Evolutionary conservation across 2,797 vertebrate species (phyloP).

Genomic region (Premnoplex brunnescens): DNA sequence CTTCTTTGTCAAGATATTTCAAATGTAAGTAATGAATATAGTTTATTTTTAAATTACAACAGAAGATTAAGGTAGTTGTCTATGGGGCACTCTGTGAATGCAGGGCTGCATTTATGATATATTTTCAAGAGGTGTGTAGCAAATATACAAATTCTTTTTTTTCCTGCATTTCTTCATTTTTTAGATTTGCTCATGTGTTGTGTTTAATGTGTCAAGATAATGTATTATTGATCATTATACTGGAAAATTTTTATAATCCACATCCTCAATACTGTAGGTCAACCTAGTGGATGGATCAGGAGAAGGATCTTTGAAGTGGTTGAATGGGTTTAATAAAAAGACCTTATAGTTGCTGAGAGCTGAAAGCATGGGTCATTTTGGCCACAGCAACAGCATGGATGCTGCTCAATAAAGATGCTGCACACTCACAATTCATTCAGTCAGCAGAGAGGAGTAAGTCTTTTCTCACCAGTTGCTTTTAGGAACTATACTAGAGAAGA

Average conservation of each 20-base stretch:
- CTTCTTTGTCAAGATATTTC: neutral
- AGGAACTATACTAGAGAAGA: neutral
- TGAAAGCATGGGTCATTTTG: neutral
- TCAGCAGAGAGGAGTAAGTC: neutral
- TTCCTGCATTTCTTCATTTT: neutral
- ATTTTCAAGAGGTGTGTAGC: neutral
- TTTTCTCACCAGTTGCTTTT: neutral
- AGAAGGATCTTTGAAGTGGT: neutral
- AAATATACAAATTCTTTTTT: neutral
- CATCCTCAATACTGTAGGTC: neutral
- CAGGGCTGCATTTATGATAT: neutral
- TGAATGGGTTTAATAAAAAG: neutral
- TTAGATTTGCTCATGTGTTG: neutral
- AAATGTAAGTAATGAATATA: neutral
- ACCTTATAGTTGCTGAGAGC: neutral
- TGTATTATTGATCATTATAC: neutral
- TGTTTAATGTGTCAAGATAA: neutral
- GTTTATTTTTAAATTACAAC: neutral
- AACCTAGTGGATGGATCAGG: neutral
- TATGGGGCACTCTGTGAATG: neutral
- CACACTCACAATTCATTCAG: neutral
- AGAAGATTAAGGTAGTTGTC: neutral
- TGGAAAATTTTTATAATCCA: neutral
- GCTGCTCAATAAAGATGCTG: neutral
- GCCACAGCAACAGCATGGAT: neutral